Evolutionary conservation across 92 coral and sea anemone genomes (phyloP), one percentile per base, ranked within the genome.

Genomic region (Heteractis magnifica): DNA sequence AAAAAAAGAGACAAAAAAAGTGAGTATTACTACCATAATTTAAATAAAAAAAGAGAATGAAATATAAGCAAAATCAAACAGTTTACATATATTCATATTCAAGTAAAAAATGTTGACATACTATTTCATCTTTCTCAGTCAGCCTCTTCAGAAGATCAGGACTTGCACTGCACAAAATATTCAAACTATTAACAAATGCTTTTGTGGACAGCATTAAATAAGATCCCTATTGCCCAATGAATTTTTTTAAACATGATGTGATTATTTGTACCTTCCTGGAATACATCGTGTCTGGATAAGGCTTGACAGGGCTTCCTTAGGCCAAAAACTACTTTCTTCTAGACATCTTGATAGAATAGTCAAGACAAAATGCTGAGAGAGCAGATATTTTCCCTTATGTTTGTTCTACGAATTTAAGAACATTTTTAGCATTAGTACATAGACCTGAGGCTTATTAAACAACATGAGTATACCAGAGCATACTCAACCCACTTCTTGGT

Each of bases 331-430:
- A 15, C 90, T 89, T 85, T 96, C 99, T 23, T 77, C 82, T 74
- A 92, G 34, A 73, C 99, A 94, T 58, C 95, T 85, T 59, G 86
- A 73, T 68, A 95, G 86, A 13, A 94, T 90, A 51, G 88, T 75
- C 58, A 97, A 72, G 56, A 95, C 90, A 82, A 95, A 94, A 81
- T 92, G 95, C 72, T 95, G 95, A 41, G 98, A 90, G 11, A 95
- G 84, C 51, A 79, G 82, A 71, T 55, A 77, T 76, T 74, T 87
- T 65, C 72, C 64, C 49, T 49, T 75, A 51, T 26, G 16, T 74
- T 62, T 79, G n/a, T 85, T 62, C 89, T 81, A 19, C 5, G n/a
- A 64, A 64, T 64, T 18, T 64, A 60, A 16, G 3, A 18, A 64
- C 10, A 64, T 11, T 58, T 58, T 58, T 58, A 58, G 64, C 8